Percentiles rank a stretch among this genome's conserved stretches.
Conservation (phyloP, 2,797 vertebrate genomes). For the Hyperoplus immaculatus region DNA sequence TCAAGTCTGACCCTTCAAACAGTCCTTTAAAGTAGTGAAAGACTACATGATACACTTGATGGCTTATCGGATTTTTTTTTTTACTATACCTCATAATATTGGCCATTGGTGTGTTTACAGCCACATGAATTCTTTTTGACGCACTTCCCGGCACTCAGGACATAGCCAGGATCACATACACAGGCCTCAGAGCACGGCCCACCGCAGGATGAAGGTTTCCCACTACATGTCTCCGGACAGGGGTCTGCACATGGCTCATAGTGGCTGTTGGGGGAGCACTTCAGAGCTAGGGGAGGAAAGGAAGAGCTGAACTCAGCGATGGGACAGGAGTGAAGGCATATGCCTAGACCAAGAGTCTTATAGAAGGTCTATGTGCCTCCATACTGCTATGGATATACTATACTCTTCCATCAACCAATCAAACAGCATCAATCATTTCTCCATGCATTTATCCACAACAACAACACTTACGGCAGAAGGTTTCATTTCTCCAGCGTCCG, state of each 20-base stretch:
- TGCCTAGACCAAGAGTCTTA: background rate
- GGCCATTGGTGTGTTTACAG: slow-evolving; percentile 73
- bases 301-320: background rate
- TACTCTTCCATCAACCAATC: too few relatives aligned
- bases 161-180: slow-evolving; percentile 81
- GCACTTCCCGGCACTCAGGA: slow-evolving; percentile 82
- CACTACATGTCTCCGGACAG: slow-evolving; percentile 83
- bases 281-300: slow-evolving; percentile 67
- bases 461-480: slow-evolving; percentile 80
- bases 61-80: too few relatives aligned
- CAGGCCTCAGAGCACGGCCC: slow-evolving; percentile 82
- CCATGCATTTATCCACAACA: background rate
- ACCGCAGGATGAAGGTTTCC: slow-evolving; percentile 60
- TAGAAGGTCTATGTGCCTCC: background rate
- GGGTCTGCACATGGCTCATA: slow-evolving; percentile 80
- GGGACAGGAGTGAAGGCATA: background rate
- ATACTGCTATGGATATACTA: too few relatives aligned
- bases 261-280: slow-evolving; percentile 84
- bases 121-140: slow-evolving; percentile 76
- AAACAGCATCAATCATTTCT: background rate
- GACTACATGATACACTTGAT: background rate
- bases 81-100: slow-evolving; percentile 84
- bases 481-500: slow-evolving; percentile 83
- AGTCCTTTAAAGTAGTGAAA: background rate
- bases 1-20: background rate